Percentiles rank a stretch among this genome's conserved stretches.
These are phyloP conservation scores for Coenonympha arcania DNA, from an alignment of 2,888 invertebrate genomes.

Conservation along the genomic window DNA sequence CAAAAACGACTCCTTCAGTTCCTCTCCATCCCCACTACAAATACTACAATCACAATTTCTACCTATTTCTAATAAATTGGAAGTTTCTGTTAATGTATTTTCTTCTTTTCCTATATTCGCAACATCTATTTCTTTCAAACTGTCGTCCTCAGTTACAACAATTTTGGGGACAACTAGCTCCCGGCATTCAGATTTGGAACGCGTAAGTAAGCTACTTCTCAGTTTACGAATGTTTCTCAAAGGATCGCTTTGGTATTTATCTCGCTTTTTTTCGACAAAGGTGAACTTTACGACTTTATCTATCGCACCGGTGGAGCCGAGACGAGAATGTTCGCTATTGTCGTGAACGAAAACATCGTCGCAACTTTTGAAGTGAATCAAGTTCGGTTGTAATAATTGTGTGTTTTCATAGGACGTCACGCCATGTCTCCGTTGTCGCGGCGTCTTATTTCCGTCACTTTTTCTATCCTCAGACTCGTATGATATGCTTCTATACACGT, in stretches of 20 bases:
- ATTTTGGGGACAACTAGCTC: constrained; percentile 35
- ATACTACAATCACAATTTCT: constrained; percentile 62
- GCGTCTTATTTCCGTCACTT: constrained; percentile 22
- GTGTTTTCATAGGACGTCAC: constrained; percentile 43
- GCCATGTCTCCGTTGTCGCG: constrained; percentile 43
- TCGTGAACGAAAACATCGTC: constrained; percentile 39
- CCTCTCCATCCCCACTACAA: constrained; percentile 47
- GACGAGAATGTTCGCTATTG: constrained; percentile 16
- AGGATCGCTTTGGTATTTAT: constrained; percentile 24
- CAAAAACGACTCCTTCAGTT: constrained; percentile 38
- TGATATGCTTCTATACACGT: constrained; percentile 42
- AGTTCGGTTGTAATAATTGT: constrained; percentile 41
- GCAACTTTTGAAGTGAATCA: constrained; percentile 44
- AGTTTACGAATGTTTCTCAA: constrained; percentile 33
- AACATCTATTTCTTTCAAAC: constrained; percentile 22
- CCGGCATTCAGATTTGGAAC: constrained; percentile 21
- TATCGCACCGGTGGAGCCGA: constrained; percentile 24
- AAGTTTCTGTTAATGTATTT: constrained; percentile 37
- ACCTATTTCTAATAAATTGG: constrained; percentile 49
- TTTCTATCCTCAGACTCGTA: constrained; percentile 31
- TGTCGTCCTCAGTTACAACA: constrained; percentile 34
- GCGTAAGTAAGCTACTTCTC: constrained; percentile 33
- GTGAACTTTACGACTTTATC: constrained; percentile 20
- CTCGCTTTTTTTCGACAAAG: constrained; percentile 29
- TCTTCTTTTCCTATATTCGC: constrained; percentile 32